Conservation (phyloP, 2,888 invertebrate species). For the Tenthredo mesomela region DNA sequence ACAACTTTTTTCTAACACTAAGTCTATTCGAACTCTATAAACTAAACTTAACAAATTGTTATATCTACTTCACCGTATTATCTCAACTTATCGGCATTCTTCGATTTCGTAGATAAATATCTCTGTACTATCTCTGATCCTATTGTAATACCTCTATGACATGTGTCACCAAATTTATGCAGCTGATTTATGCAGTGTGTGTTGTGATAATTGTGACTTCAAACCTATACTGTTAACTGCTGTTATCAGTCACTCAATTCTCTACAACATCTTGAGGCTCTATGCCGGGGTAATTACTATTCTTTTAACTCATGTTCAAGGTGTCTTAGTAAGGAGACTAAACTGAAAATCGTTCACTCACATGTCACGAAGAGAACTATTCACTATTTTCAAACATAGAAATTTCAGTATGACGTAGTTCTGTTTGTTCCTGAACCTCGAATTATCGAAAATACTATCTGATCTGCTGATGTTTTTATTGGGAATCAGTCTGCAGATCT, state of each 20-base stretch:
- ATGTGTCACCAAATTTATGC: neutral
- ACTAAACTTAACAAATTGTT: slow-evolving; percentile 40
- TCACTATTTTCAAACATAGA: neutral
- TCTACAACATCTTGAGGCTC: neutral
- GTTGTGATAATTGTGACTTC: neutral
- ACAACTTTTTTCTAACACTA: slow-evolving; percentile 75
- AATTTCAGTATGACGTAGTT: neutral
- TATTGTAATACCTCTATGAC: slow-evolving; percentile 4
- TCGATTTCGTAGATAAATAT: slow-evolving; percentile 25
- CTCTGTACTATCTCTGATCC: neutral
- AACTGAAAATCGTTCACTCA: no score
- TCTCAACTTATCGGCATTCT: neutral
- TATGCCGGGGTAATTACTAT: neutral
- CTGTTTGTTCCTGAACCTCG: neutral
- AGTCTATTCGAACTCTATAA: slow-evolving; percentile 58
- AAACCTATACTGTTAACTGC: neutral
- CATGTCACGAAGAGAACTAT: no score
- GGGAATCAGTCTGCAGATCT: no score
- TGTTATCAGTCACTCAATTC: neutral
- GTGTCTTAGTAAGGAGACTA: neutral
- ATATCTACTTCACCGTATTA: slow-evolving; percentile 18
- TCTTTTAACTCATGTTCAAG: neutral
- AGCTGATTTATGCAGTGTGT: neutral
- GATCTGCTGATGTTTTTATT: neutral
- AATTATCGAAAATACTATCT: neutral